Conservation (phyloP, 2,888 invertebrate genomes). For the Caenorhabditis macrosperma region DNA sequence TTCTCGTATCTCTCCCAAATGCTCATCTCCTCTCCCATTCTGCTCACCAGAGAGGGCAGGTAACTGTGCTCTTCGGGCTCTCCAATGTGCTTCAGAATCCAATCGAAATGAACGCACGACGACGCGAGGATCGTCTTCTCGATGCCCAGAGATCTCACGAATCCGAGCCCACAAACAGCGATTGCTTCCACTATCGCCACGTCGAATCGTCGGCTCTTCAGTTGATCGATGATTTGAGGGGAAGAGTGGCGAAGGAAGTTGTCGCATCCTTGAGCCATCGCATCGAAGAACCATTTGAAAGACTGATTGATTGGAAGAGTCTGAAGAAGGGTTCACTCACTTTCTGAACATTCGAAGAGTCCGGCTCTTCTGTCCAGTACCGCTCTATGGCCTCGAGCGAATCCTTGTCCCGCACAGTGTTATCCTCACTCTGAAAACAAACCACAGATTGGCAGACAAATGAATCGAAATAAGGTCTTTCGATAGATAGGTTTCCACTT, state of each 20-base stretch:
- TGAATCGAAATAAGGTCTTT: conserved; percentile 17
- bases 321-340: conserved; percentile 1
- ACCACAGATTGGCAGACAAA: too few relatives aligned
- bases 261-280: conserved; percentile 20
- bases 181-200: conserved; percentile 53
- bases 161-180: conserved; percentile 41
- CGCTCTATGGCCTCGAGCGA: conserved; percentile 26
- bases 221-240: conserved; percentile 17
- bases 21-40: conserved; percentile 36
- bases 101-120: conserved; percentile 33
- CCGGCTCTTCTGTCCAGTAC: conserved; percentile 28
- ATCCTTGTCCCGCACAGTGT: too few relatives aligned
- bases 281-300: conserved; percentile 29
- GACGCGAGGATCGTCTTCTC: conserved; percentile 41
- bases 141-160: conserved; percentile 31
- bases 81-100: conserved; percentile 16
- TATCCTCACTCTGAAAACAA: too few relatives aligned
- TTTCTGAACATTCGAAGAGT: conserved; percentile 22
- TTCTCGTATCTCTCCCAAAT: conserved; percentile 33
- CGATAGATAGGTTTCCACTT: too few relatives aligned
- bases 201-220: conserved; percentile 41
- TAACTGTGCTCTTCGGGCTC: conserved; percentile 35
- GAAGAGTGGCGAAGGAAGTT: too few relatives aligned
- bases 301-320: conserved; percentile 8
- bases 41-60: conserved; percentile 20